A percentile compares a stretch with the other conserved stretches of the same genome.
phyloP scores from a whole-genome alignment of 2,888 invertebrate species.

The Limnephilus rhombicus region DNA sequence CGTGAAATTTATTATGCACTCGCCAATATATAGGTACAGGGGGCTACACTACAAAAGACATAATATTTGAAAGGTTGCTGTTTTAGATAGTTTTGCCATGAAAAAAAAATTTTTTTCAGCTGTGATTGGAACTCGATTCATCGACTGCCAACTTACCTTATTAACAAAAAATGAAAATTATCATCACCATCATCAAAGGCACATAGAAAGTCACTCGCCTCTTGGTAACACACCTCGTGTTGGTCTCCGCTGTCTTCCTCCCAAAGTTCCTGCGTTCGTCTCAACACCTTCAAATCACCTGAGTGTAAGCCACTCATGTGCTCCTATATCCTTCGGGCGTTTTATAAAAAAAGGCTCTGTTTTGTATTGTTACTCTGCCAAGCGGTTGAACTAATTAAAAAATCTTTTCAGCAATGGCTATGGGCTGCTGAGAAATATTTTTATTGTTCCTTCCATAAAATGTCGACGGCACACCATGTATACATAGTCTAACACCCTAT shows the following conservation, averaged over 20 bases:
- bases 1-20: not conserved
- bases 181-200: not conserved
- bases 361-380: not conserved
- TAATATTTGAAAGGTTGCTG: not conserved
- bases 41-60: not conserved
- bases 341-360: not conserved
- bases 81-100: not conserved
- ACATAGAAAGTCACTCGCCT: no score
- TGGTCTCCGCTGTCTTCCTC: not conserved
- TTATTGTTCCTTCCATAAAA: not conserved
- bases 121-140: no score
- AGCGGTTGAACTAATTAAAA: not conserved
- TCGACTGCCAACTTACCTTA: no score
- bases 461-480: not conserved
- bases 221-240: not conserved
- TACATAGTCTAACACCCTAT: not conserved
- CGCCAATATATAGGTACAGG: not conserved
- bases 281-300: not conserved
- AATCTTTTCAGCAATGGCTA: not conserved
- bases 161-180: not conserved
- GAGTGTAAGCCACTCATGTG: not conserved
- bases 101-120: no score
- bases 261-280: not conserved
- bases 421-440: not conserved
- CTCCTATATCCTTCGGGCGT: not conserved